Percentiles rank a stretch among this genome's conserved stretches.
phyloP scores from a whole-genome alignment of 2,113 vertebrate genomes.

The Chamaea fasciata region DNA sequence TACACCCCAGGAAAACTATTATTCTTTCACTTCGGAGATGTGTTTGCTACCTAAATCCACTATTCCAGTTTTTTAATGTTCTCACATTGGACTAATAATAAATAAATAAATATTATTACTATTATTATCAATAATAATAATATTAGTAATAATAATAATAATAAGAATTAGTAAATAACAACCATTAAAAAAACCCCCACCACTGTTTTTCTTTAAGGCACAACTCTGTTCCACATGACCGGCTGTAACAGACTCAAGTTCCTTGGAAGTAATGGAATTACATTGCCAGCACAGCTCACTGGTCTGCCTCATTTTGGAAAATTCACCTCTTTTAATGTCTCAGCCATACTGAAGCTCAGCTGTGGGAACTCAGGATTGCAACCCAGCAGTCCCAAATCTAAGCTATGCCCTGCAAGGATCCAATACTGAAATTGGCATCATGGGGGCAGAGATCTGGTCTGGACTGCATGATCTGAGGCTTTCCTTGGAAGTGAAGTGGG shows the following conservation, averaged over 20 bases:
- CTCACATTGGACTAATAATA: neutral
- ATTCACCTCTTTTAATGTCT: conserved; percentile 55
- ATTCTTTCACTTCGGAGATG: neutral
- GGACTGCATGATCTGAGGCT: neutral
- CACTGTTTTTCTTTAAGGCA: conserved; percentile 10
- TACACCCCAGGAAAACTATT: neutral
- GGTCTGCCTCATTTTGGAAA: conserved; percentile 56
- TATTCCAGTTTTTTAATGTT: neutral
- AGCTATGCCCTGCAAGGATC: neutral
- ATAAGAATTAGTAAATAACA: neutral
- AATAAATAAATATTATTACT: neutral
- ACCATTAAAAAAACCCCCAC: neutral
- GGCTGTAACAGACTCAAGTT: conserved; percentile 46
- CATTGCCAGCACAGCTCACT: conserved; percentile 59
- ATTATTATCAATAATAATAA: neutral
- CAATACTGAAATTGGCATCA: neutral
- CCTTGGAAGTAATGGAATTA: conserved; percentile 68
- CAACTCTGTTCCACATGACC: conserved; percentile 39
- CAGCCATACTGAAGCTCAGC: neutral
- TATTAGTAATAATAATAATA: neutral
- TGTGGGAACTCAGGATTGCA: neutral
- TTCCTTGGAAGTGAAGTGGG: neutral
- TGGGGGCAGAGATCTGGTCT: neutral
- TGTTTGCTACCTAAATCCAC: neutral
- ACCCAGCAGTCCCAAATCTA: neutral